These are phyloP conservation scores for Meloidogyne hapla DNA, from an alignment of 1,140 invertebrate species.

Conservation along the genomic window DNA sequence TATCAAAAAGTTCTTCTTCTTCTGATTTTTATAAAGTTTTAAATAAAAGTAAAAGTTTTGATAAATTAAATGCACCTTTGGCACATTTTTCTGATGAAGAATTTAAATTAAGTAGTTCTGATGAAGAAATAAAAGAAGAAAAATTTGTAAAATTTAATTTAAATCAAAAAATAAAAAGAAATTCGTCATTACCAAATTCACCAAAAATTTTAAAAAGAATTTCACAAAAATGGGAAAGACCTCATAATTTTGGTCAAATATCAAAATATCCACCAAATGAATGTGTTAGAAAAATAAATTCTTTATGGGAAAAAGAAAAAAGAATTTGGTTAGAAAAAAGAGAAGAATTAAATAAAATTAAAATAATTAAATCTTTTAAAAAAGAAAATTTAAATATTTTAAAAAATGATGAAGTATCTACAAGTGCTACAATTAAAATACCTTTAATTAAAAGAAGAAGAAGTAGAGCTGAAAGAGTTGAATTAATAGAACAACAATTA, in stretches of 20 bases:
- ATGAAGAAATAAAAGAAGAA: neutral
- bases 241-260: neutral
- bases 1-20: neutral
- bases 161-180: neutral
- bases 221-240: neutral
- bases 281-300: slow-evolving; percentile 2
- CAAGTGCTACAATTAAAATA: neutral
- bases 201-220: neutral
- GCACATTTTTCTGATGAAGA: slow-evolving; percentile 24
- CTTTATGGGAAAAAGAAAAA: neutral
- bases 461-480: neutral
- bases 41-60: slow-evolving; percentile 2
- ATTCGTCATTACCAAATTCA: neutral
- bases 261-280: slow-evolving; percentile 10
- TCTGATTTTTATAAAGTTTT: neutral
- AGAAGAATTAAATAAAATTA: neutral
- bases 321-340: neutral
- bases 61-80: slow-evolving; percentile 8
- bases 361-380: neutral
- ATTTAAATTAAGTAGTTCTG: slow-evolving; percentile 12
- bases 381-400: neutral
- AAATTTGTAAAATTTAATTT: neutral
- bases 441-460: neutral
- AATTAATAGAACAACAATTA: slow-evolving; percentile 1
- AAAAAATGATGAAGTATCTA: no score